Evolutionary conservation across 2,113 vertebrate genomes (phyloP).

Genomic region (Nesoenas mayeri): DNA sequence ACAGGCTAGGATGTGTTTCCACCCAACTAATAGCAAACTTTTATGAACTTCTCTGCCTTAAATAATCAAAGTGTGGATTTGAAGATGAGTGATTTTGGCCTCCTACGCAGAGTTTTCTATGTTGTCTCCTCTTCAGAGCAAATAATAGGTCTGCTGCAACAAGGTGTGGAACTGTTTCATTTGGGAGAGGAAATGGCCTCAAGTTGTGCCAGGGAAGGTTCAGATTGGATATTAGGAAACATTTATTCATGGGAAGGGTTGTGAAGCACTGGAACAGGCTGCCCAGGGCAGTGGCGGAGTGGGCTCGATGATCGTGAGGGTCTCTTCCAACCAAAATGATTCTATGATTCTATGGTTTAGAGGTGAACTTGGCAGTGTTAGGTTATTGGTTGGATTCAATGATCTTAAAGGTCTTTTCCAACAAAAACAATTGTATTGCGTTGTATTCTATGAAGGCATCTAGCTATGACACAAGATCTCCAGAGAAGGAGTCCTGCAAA

Average conservation of each 20-base stretch:
- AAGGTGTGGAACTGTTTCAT: not conserved
- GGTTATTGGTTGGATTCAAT: too few species aligned
- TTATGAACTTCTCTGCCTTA: not conserved
- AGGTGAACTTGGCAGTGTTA: too few species aligned
- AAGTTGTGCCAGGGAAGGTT: too few species aligned
- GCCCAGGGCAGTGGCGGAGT: too few species aligned
- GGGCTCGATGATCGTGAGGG: too few species aligned
- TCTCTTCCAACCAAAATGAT: too few species aligned
- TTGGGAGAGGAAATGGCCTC: not conserved
- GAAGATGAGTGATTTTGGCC: not conserved
- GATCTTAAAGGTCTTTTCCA: too few species aligned
- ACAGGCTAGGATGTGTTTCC: fast-evolving
- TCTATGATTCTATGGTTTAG: too few species aligned
- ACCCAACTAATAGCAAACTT: not conserved
- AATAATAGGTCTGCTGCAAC: not conserved
- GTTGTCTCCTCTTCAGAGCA: not conserved
- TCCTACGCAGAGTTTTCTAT: not conserved
- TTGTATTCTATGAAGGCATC: not conserved
- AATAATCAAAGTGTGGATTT: not conserved
- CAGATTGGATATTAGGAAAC: too few species aligned
- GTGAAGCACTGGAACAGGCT: too few species aligned
- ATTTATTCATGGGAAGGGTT: too few species aligned
- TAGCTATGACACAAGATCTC: not conserved
- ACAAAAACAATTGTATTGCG: too few species aligned
- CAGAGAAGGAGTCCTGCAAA: not conserved